These are phyloP conservation scores for Cardinalis cardinalis DNA, from an alignment of 2,113 vertebrate genomes.

Conservation along the genomic window DNA sequence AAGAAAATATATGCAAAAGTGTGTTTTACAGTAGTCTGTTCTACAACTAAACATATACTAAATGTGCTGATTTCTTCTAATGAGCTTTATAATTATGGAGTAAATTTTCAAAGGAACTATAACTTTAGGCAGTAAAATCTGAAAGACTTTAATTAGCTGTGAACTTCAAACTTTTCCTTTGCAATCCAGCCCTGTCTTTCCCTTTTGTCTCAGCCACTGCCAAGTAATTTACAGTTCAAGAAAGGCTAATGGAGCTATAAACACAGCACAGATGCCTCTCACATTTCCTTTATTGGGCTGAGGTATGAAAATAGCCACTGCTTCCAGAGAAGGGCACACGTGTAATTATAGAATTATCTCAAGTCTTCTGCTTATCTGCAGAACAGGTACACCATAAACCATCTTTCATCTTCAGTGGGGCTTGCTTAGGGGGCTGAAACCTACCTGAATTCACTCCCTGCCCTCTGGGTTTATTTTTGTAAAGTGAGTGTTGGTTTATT, in stretches of 20 bases:
- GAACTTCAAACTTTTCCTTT: conserved; percentile 14
- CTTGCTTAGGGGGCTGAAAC: not conserved
- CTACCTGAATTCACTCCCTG: not conserved
- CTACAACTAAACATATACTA: not conserved
- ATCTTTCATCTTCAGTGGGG: not conserved
- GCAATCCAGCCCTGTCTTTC: conserved; percentile 12
- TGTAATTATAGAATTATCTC: not conserved
- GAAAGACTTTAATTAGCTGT: not conserved
- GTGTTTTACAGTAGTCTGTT: not conserved
- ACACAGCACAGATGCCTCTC: conserved; percentile 53
- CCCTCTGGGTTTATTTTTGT: not conserved
- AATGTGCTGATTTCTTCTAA: not conserved
- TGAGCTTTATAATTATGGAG: conserved; percentile 13
- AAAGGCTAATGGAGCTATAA: conserved; percentile 63
- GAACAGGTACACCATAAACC: not conserved
- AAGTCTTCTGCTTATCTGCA: not conserved
- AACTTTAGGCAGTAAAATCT: conserved; percentile 27
- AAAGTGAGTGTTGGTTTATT: not conserved
- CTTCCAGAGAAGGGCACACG: not conserved
- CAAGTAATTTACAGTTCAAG: conserved; percentile 63
- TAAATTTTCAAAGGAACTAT: not conserved
- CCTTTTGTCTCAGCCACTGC: conserved; percentile 21
- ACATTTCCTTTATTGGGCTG: conserved; percentile 39
- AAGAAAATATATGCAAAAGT: not conserved
- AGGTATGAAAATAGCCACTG: conserved; percentile 41